Percentiles rank a stretch among this genome's conserved stretches.
Evolutionary conservation across 2,113 vertebrate genomes (phyloP).

Genomic region (Naja naja): DNA sequence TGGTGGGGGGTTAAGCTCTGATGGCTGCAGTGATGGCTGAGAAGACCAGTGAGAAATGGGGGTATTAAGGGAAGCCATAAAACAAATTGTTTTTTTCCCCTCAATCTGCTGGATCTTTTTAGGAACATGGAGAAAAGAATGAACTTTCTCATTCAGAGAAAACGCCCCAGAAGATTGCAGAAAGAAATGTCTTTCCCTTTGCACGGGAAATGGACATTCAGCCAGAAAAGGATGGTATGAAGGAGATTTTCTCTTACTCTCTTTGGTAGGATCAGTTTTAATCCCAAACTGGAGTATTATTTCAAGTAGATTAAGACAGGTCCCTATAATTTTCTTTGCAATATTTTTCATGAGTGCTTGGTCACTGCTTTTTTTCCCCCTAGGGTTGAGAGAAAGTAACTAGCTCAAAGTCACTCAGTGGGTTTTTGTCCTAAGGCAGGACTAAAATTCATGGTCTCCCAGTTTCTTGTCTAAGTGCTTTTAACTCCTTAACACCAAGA

Average conservation of each 20-base stretch:
- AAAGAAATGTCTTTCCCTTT: slow-evolving; percentile 4
- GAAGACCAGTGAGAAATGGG: not conserved
- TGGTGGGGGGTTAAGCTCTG: not conserved
- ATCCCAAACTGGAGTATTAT: not conserved
- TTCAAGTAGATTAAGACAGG: not conserved
- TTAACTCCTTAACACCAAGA: not conserved
- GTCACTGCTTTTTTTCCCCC: not conserved
- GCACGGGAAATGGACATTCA: not conserved
- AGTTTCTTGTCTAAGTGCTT: not conserved
- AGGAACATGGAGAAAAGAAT: not conserved
- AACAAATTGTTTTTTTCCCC: not conserved
- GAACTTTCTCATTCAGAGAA: not conserved
- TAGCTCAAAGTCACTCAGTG: not conserved
- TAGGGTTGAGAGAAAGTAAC: not conserved
- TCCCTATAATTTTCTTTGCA: not conserved
- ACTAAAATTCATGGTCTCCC: not conserved
- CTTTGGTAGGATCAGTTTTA: not conserved
- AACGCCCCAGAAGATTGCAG: not conserved
- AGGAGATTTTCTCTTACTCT: accelerated
- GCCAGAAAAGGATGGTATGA: not conserved
- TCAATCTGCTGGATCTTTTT: not conserved
- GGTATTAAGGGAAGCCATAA: not conserved
- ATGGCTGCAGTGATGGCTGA: not conserved
- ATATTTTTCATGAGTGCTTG: not conserved
- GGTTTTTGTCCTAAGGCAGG: not conserved